Evolutionary conservation across 2,888 invertebrate genomes (phyloP), one percentile per base, ranked within the genome.

Genomic region (Spodoptera littoralis): DNA sequence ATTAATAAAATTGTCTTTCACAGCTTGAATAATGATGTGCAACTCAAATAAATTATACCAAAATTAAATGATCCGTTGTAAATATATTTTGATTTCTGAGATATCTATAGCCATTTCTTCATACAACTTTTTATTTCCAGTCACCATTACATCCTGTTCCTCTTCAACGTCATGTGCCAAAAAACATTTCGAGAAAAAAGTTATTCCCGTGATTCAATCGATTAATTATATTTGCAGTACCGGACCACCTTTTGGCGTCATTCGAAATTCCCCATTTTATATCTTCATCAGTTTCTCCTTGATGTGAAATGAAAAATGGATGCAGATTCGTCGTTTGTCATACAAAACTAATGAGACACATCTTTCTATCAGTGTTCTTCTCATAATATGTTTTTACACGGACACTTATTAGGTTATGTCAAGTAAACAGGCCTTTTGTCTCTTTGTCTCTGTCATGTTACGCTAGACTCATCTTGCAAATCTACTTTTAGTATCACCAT

Each of bases 321-420:
- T 30, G 30, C 61, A 65, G 58, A 77, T 82, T 65, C 66, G 79
- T 82, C 78, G 81, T 65, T 69, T 63, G 80, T 75, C 78, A 64
- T 79, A 75, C 61, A 48, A 61, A 75, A 82, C 73, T 73, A 83
- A 84, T 80, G 73, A 73, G 55, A 49, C 76, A 79, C 81, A 83
- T 75, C 68, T 77, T 65, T 79, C 69, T 73, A 71, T 75, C 73
- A 79, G 70, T 76, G 72, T 73, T 69, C 36, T 36, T 73, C 72
- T 76, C 55, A 65, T 64, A 66, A 77, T 79, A 72, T 61, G 60
- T 66, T 70, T 64, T 64, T 65, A 78, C 73, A 79, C 47, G 45
- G 70, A 64, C 61, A 65, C 76, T 79, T 73, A 81, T 82, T 80
- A 76, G 73, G 62, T 22, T 53, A 47, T 66, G 70, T 62, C 74